Evolutionary conservation across 2,888 invertebrate species (phyloP).

Genomic region (Papilio protenor): DNA sequence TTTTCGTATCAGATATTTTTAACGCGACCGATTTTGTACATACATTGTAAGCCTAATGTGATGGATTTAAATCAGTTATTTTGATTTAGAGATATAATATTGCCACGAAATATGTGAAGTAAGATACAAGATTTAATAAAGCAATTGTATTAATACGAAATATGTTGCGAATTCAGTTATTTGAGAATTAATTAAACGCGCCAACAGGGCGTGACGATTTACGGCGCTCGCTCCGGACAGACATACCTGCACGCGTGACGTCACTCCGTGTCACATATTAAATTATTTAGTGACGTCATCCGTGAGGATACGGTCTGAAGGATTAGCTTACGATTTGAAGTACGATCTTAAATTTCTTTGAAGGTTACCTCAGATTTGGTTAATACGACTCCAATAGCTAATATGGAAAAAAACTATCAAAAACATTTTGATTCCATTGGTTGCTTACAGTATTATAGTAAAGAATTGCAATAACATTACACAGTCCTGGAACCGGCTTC

Average conservation of each 20-base stretch:
- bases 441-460: no score
- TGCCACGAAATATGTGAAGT: background rate
- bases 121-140: constrained; percentile 28
- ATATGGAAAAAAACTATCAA: background rate
- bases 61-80: background rate
- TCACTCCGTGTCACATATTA: constrained; percentile 69
- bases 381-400: background rate
- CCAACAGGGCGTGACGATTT: constrained; percentile 78
- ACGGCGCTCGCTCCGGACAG: constrained; percentile 62
- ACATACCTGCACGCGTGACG: constrained; percentile 73
- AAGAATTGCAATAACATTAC: no score
- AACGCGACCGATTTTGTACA: no score
- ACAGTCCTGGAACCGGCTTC: no score
- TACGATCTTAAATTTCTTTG: constrained; percentile 28
- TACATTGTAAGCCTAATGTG: background rate
- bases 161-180: constrained; percentile 61
- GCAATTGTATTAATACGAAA: constrained; percentile 50
- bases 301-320: constrained; percentile 49
- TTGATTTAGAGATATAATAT: background rate
- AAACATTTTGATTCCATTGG: background rate
- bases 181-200: constrained; percentile 80
- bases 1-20: no score
- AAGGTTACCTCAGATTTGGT: constrained; percentile 3
- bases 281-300: constrained; percentile 65
- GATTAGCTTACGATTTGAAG: constrained; percentile 36